phyloP scores from a whole-genome alignment of 2,888 invertebrate species.

The Thera britannica region DNA sequence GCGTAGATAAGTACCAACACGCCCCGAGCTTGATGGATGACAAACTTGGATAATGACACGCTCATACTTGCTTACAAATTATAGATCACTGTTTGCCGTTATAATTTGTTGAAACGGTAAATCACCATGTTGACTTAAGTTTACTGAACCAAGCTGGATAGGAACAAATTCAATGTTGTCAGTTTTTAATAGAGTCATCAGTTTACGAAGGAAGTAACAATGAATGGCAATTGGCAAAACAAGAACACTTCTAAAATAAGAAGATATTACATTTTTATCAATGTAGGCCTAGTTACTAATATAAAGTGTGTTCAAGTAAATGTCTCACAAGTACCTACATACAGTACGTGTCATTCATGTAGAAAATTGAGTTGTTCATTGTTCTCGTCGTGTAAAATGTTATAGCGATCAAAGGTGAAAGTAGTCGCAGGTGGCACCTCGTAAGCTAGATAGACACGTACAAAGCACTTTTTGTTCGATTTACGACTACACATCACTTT shows the following conservation, averaged over 20 bases:
- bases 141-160: conserved; percentile 10
- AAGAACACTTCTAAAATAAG: neutral
- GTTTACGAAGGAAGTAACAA: neutral
- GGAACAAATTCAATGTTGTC: too few relatives aligned
- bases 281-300: too few relatives aligned
- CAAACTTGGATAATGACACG: conserved; percentile 44
- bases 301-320: too few relatives aligned
- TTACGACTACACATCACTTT: conserved; percentile 20
- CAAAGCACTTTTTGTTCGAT: conserved; percentile 30
- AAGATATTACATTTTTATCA: neutral
- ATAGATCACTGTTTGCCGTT: conserved; percentile 35
- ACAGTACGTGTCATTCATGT: conserved; percentile 16
- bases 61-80: conserved; percentile 32
- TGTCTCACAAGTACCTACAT: too few relatives aligned
- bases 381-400: conserved; percentile 12
- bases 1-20: conserved; percentile 32
- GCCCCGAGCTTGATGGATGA: conserved; percentile 59
- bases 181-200: neutral
- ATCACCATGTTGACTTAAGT: conserved; percentile 27
- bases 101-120: conserved; percentile 36
- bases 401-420: conserved; percentile 27
- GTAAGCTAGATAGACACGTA: conserved; percentile 22
- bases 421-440: conserved; percentile 20
- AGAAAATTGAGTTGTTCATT: conserved; percentile 21
- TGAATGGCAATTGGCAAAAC: neutral